Evolutionary conservation across 2,797 vertebrate species (phyloP), one percentile per base, ranked within the genome.

Genomic region (Chiloscyllium punctatum): DNA sequence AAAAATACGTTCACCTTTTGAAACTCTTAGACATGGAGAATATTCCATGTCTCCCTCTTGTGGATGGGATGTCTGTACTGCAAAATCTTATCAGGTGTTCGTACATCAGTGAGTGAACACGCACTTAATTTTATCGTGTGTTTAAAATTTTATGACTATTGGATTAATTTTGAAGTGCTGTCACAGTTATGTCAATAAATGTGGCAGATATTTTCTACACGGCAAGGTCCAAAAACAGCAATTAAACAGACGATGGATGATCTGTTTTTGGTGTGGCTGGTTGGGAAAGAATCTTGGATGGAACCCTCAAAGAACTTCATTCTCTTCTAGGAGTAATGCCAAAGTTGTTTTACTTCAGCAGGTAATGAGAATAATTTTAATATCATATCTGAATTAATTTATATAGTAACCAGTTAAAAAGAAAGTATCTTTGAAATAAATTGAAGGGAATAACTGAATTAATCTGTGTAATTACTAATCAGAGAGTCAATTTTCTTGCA

Each of bases 41-140:
- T 92, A 69, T 66, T 69, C 62, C 33, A n/a, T 21, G 66, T 91
- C 30, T n/a, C 88, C 90, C 62, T 92, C 90, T 92, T 42, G 90
- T 69, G 90, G 90, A 92, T 42, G 68, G 66, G 25, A 92, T 90
- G 53, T 16, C 0, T 42, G 23, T 8, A 69, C 23, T 42, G n/a
- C 62, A 92, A 69, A 9, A 42, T 9, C 8, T 92, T 62, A 42
- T 25, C 33, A 23, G 3, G 2, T 42, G 3, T 69, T 92, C 25
- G 68, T 66, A 66, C 68, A 9, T 21, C 37, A 37, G 37, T 37
- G 37, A 42, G 4, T 42, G 33, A 77, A 23, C n/a, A 84, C 42
- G 79, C 37, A 42, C 23, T 42, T 69, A 92, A 13, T 33, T 11
- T n/a, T 13, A 18, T 25, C 4, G 66, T 21, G 42, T 7, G n/a